Evolutionary conservation across 2,113 vertebrate genomes (phyloP).

Genomic region (Cynoglossus semilaevis): DNA sequence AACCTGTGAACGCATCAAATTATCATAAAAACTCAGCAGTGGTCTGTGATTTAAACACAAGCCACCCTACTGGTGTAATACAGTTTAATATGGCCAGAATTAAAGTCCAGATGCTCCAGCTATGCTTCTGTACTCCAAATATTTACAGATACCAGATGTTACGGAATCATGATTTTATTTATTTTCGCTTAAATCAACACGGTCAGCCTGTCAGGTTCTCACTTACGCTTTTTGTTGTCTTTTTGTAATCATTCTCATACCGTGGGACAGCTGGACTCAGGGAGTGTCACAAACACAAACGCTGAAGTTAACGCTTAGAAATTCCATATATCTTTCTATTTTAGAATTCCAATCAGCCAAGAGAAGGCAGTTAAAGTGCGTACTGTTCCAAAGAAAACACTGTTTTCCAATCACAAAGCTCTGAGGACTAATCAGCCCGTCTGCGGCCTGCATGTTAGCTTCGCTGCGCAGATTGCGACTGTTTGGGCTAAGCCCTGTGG

Average conservation of each 20-base stretch:
- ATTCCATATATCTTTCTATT: slow-evolving; percentile 29
- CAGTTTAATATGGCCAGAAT: too few relatives aligned
- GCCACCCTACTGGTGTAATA: too few relatives aligned
- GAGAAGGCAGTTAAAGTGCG: slow-evolving; percentile 18
- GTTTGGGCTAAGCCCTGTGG: slow-evolving; percentile 1
- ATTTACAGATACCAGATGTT: too few relatives aligned
- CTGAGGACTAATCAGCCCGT: slow-evolving; percentile 66
- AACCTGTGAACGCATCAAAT: too few relatives aligned
- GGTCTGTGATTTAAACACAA: too few relatives aligned
- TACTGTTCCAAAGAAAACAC: slow-evolving; percentile 54
- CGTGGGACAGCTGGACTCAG: slow-evolving; percentile 17
- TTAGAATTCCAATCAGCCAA: slow-evolving; percentile 23
- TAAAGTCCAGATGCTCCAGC: too few relatives aligned
- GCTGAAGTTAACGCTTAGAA: slow-evolving; percentile 37
- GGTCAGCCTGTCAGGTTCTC: slow-evolving; percentile 2
- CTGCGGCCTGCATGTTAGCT: slow-evolving; percentile 45
- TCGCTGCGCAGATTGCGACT: slow-evolving; percentile 3
- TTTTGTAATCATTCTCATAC: slow-evolving; percentile 32
- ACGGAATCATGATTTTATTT: too few relatives aligned
- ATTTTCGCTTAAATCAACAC: too few relatives aligned
- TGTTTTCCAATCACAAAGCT: slow-evolving; percentile 56
- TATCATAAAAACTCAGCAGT: too few relatives aligned
- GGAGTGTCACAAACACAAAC: slow-evolving; percentile 7
- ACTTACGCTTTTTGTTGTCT: slow-evolving; percentile 16
- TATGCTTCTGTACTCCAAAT: too few relatives aligned